Evolutionary conservation across 2,888 invertebrate species (phyloP).

Genomic region (Oscheius sp.): DNA sequence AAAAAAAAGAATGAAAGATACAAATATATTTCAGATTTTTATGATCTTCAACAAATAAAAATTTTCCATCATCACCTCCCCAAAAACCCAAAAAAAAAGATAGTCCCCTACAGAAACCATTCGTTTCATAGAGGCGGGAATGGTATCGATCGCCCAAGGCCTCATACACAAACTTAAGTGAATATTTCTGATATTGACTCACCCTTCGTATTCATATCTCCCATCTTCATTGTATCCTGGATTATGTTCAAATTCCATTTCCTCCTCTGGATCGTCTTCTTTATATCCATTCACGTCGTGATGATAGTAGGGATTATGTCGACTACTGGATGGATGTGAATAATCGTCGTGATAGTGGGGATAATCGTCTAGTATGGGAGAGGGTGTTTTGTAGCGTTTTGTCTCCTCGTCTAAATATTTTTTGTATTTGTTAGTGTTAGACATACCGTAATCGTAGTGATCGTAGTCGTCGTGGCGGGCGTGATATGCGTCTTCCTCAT

Average conservation of each 20-base stretch:
- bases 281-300: conserved; percentile 38
- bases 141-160: no score
- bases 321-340: conserved; percentile 7
- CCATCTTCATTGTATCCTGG: conserved; percentile 42
- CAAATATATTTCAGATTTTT: no score
- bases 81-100: no score
- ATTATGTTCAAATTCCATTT: conserved; percentile 38
- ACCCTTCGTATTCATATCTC: conserved; percentile 6
- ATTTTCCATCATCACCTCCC: no score
- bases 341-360: conserved; percentile 14
- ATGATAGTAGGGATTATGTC: conserved; percentile 16
- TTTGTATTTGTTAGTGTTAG: background rate
- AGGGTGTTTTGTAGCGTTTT: conserved; percentile 15
- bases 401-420: conserved; percentile 11
- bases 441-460: conserved; percentile 22
- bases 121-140: no score
- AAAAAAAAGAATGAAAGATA: no score
- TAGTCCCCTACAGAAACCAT: no score
- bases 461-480: conserved; percentile 34
- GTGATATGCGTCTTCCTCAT: conserved; percentile 62
- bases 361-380: conserved; percentile 12
- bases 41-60: no score
- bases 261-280: conserved; percentile 43
- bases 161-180: no score
- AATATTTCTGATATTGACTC: no score